These are phyloP conservation scores for Acholoe squamosa DNA, from an alignment of 2,888 invertebrate genomes.

Conservation along the genomic window DNA sequence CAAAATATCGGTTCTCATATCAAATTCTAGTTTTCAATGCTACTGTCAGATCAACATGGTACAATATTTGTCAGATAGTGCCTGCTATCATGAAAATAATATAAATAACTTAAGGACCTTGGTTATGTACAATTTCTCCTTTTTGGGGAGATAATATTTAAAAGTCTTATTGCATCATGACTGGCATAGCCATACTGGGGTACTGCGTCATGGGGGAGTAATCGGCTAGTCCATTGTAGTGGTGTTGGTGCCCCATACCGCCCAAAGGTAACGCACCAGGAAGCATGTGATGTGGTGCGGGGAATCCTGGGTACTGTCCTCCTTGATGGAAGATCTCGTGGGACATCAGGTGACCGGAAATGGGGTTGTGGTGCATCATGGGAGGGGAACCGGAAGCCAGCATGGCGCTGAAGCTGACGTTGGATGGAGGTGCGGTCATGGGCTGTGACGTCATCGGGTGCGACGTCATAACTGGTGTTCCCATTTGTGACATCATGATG, in stretches of 20 bases:
- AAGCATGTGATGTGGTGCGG: neutral
- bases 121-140: neutral
- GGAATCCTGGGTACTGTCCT: neutral
- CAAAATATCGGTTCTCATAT: too few relatives aligned
- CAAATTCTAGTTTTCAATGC: too few relatives aligned
- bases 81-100: too few relatives aligned
- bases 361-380: slow-evolving; percentile 4
- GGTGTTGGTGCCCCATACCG: neutral
- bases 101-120: slow-evolving; percentile 29
- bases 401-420: neutral
- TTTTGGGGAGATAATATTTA: neutral
- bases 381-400: neutral
- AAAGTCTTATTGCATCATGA: slow-evolving; percentile 11
- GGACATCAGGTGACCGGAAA: neutral
- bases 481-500: neutral
- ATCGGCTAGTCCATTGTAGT: neutral
- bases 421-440: neutral
- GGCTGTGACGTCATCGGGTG: slow-evolving; percentile 14
- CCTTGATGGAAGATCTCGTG: slow-evolving; percentile 1
- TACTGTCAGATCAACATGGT: too few relatives aligned
- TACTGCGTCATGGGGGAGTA: neutral
- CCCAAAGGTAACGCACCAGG: neutral
- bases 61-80: too few relatives aligned
- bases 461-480: neutral
- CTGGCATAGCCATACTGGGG: slow-evolving; percentile 3